Evolutionary conservation across 2,888 invertebrate species (phyloP), one percentile per base, ranked within the genome.

Genomic region (Polydrusus pterygomalis): DNA sequence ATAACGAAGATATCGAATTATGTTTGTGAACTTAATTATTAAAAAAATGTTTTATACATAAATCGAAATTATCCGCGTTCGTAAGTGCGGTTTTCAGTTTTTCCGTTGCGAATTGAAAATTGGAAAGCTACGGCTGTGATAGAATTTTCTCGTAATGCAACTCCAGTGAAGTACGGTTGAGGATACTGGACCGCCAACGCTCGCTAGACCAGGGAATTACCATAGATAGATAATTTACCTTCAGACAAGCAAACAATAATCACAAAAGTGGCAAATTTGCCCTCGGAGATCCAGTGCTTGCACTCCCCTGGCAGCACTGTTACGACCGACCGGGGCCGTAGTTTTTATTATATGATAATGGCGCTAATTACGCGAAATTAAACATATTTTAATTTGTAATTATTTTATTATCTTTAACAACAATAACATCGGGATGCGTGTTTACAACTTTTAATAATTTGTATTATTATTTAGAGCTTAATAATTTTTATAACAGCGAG

Each of bases 331-430:
- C 47, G n/a, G 1, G 47, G 47, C 47, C 47, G 1, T 47, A 47
- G 47, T 17, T 47, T 34, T 49, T 30, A 69, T 63, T 63, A 71
- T 71, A 71, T 71, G 71, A 64, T 71, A 54, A 71, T 71, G 43
- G 17, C 25, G 54, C 15, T 69, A 64, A 71, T 71, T 71, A 51
- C 54, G 71, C 71, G 45, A 63, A 71, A 71, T 64, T 64, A 71
- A 64, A 71, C 71, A 71, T 54, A 67, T 40, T 34, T 64, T 63
- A 63, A 71, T 71, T 71, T 30, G 71, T 71, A 71, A 71, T 71
- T 71, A 71, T 71, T 71, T 71, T 71, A 64, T 62, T 70, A 70
- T 70, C 70, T 62, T 43, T 71, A 64, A 64, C 54, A 70, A 70
- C 51, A 67, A 67, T 60, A 71, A 56, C 47, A 62, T 34, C 5